Evolutionary conservation across 2,797 vertebrate genomes (phyloP), one percentile per base, ranked within the genome.

Genomic region (Sebastes cheni): DNA sequence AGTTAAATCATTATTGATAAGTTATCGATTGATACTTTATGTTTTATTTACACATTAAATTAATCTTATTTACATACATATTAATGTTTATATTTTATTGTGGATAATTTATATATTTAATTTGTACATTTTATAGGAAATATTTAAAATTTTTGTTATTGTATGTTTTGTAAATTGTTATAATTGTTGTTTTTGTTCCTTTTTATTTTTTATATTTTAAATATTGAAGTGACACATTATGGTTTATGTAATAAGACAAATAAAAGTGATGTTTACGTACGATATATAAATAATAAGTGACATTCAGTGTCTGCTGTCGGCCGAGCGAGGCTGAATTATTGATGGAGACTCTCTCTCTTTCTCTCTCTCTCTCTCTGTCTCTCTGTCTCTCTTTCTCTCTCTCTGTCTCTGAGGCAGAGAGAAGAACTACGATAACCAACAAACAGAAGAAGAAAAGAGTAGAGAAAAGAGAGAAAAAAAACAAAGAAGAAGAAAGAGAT

Each of bases 241-340:
- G 20, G 20, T 61, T 64, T n/a, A 23, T 23, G 10, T 61, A 20
- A 61, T 61, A 32, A 12, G 2, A 34, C 10, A 61, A 32, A 62
- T 36, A 23, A 23, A n/a, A 64, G 32, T 64, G 12, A 14, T 22
- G 12, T 62, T 62, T 32, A 59, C 4, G 32, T 14, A 14, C 7
- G 13, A 36, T 16, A 39, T 65, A 42, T 65, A 65, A 65, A 65
- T 65, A 65, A 65, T 39, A 65, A 39, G 34, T 39, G 34, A 2
- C 60, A 5, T 22, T 36, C 30, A 22, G 64, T 27, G 36, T 34
- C 54, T 11, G 13, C 42, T 64, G 78, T 69, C 1, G 30, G 65
- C n/a, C 2, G 6, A 77, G 54, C 0, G 3, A 79, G 23, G 50
- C 56, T 92, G 72, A 85, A 92, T 89, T 82, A 92, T 92, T 86